phyloP scores from a whole-genome alignment of 2,888 invertebrate genomes.

The Lasioglossum oenotherae region DNA sequence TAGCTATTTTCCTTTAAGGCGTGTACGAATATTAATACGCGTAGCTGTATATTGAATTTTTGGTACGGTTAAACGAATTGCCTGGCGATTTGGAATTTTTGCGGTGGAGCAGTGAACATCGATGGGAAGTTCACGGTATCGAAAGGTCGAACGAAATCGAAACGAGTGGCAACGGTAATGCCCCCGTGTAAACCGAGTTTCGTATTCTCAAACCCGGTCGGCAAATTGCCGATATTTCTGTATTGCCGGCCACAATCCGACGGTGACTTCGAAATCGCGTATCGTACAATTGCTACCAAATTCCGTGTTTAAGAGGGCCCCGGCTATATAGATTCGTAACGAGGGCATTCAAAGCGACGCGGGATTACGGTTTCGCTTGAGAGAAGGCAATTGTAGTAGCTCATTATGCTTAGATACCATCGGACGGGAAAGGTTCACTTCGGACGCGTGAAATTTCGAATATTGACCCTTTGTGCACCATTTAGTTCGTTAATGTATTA shows the following conservation, averaged over 20 bases:
- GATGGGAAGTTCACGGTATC: background rate
- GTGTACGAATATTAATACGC: background rate
- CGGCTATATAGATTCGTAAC: constrained; percentile 58
- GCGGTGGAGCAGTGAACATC: background rate
- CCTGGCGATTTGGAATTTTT: background rate
- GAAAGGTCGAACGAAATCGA: constrained; percentile 24
- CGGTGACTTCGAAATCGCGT: constrained; percentile 65
- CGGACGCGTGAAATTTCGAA: constrained; percentile 53
- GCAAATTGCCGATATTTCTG: constrained; percentile 60
- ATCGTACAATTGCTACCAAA: constrained; percentile 65
- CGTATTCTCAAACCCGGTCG: constrained; percentile 49
- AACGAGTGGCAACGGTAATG: constrained; percentile 30
- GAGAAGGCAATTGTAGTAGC: constrained; percentile 62
- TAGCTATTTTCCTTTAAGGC: background rate
- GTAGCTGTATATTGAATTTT: background rate
- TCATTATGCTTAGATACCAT: constrained; percentile 62
- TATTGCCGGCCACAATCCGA: constrained; percentile 58
- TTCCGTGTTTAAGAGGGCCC: constrained; percentile 64
- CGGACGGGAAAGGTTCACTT: constrained; percentile 39
- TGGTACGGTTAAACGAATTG: background rate
- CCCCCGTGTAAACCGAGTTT: constrained; percentile 44
- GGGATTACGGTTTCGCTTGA: constrained; percentile 62
- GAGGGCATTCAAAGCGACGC: constrained; percentile 64
- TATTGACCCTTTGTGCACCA: constrained; percentile 49
- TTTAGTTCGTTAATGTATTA: constrained; percentile 50